These are phyloP conservation scores for Buathra laborator DNA, from an alignment of 2,888 invertebrate genomes.

Conservation along the genomic window DNA sequence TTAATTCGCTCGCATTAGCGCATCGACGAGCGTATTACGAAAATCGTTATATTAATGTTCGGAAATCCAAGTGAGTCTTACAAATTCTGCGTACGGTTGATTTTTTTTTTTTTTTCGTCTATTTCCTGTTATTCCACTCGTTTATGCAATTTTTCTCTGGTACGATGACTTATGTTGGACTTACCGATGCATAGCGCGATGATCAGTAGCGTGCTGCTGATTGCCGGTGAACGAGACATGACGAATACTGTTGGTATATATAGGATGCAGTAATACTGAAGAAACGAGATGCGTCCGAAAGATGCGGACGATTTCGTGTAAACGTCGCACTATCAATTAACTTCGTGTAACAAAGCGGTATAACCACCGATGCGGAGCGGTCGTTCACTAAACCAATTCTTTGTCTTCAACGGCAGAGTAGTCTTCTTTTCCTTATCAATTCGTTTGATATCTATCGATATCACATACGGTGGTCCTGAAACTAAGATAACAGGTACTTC, in stretches of 20 bases:
- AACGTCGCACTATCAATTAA: conserved; percentile 36
- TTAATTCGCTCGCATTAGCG: no score
- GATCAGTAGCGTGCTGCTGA: conserved; percentile 41
- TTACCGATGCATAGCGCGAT: conserved; percentile 56
- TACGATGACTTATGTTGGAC: conserved; percentile 38
- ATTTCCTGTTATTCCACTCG: neutral
- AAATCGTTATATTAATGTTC: no score
- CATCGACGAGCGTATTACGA: no score
- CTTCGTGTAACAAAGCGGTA: neutral
- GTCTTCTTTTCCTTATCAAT: conserved; percentile 39
- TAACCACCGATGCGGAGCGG: neutral
- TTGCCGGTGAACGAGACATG: conserved; percentile 55
- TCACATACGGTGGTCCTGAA: conserved; percentile 42
- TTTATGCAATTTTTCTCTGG: neutral
- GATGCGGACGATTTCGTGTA: neutral
- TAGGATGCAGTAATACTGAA: conserved; percentile 27
- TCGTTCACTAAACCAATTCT: neutral
- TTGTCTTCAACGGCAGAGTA: neutral
- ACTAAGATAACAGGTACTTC: conserved; percentile 36
- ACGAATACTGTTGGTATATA: conserved; percentile 43
- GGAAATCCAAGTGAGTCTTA: neutral
- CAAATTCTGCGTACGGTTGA: neutral
- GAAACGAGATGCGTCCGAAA: neutral
- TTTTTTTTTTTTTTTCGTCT: neutral
- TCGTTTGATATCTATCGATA: conserved; percentile 38